These are phyloP conservation scores for Columbina picui DNA, from an alignment of 2,113 vertebrate species.

Conservation along the genomic window DNA sequence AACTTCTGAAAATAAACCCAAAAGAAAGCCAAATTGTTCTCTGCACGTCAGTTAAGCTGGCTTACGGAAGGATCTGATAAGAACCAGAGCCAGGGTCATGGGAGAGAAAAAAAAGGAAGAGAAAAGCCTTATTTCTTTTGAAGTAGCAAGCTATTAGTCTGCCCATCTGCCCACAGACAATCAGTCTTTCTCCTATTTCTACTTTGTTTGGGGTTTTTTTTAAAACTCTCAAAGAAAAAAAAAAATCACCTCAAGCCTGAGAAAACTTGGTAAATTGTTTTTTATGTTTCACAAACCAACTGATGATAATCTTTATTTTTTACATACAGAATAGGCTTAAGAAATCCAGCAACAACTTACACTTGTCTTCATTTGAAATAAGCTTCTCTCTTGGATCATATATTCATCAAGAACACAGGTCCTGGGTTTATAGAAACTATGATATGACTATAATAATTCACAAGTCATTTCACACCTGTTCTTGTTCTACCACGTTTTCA, in stretches of 20 bases:
- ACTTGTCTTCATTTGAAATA: not conserved
- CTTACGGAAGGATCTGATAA: not conserved
- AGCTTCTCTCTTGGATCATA: not conserved
- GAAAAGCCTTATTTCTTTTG: not conserved
- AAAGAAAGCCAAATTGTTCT: constrained; percentile 1
- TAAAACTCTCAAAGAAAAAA: not conserved
- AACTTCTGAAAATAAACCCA: not conserved
- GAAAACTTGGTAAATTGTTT: not conserved
- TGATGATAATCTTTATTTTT: not conserved
- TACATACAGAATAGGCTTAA: not conserved
- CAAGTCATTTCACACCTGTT: not conserved
- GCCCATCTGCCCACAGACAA: not conserved
- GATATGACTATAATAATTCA: not conserved
- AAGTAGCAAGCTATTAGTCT: not conserved
- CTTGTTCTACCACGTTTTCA: not conserved
- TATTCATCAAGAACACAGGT: not conserved
- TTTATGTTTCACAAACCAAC: not conserved
- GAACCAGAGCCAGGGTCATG: not conserved
- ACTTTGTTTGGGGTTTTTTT: not conserved
- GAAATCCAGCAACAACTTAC: not conserved
- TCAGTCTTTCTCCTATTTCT: not conserved
- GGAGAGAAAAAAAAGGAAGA: not conserved
- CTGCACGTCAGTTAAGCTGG: not conserved
- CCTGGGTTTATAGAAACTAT: not conserved
- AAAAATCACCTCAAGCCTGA: not conserved